A percentile compares a stretch with the other conserved stretches of the same genome.
These are phyloP conservation scores for Drosophila atroscutellata DNA, from an alignment of 2,888 invertebrate genomes.

Conservation along the genomic window DNA sequence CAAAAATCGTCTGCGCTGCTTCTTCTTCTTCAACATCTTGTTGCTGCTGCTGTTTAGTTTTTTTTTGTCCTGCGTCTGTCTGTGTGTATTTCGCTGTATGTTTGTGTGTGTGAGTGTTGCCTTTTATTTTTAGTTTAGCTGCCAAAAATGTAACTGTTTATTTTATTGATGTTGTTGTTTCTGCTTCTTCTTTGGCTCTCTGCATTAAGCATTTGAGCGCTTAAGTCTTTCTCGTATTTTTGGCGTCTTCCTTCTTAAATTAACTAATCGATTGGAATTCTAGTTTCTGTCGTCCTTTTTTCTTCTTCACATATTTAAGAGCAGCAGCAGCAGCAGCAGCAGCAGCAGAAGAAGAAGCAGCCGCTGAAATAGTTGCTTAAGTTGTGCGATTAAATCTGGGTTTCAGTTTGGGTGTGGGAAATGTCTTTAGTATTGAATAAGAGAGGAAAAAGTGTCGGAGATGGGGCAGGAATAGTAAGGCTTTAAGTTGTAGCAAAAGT, in stretches of 20 bases:
- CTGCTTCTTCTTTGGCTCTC: slow-evolving; percentile 5
- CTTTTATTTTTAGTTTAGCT: slow-evolving; percentile 62
- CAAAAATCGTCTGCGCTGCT: slow-evolving; percentile 59
- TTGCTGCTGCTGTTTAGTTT: slow-evolving; percentile 46
- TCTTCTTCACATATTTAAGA: slow-evolving; percentile 13
- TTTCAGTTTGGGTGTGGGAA: neutral
- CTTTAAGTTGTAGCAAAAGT: neutral
- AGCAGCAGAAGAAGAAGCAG: neutral
- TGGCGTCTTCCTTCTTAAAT: slow-evolving; percentile 27
- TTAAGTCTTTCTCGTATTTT: slow-evolving; percentile 31
- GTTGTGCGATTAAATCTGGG: slow-evolving; percentile 1
- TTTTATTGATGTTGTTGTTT: slow-evolving; percentile 10
- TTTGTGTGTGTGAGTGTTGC: slow-evolving; percentile 30
- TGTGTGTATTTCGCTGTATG: slow-evolving; percentile 23
- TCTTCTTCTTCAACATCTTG: slow-evolving; percentile 31
- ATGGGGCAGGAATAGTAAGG: neutral
- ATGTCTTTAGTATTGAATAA: neutral
- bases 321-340: neutral
- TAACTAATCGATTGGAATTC: slow-evolving; percentile 50
- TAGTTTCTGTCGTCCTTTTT: slow-evolving; percentile 12
- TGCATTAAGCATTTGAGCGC: slow-evolving; percentile 45
- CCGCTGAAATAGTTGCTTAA: slow-evolving; percentile 17
- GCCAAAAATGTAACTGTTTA: slow-evolving; percentile 55
- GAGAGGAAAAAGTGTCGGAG: neutral
- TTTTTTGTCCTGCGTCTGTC: slow-evolving; percentile 44